Evolutionary conservation across 1,140 invertebrate genomes (phyloP).

Genomic region (Brachionus calyciflorus): DNA sequence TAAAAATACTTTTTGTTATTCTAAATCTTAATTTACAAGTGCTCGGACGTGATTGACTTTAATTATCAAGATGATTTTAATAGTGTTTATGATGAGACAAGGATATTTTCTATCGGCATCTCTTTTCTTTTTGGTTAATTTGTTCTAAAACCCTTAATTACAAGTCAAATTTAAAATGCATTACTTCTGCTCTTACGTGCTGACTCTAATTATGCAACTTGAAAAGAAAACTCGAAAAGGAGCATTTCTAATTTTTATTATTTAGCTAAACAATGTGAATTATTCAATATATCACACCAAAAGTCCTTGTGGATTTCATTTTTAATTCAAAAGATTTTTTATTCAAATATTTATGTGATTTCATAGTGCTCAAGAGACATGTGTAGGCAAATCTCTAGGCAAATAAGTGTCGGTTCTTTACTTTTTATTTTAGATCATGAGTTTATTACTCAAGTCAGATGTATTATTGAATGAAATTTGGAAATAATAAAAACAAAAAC

Average conservation of each 20-base stretch:
- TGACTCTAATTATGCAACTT: constrained; percentile 26
- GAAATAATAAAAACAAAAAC: not conserved
- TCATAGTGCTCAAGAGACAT: not conserved
- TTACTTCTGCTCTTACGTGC: constrained; percentile 34
- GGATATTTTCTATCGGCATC: not conserved
- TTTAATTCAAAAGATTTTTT: no score
- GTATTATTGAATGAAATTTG: constrained; percentile 27
- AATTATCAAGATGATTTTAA: constrained; percentile 33
- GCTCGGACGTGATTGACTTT: not conserved
- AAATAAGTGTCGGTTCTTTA: no score
- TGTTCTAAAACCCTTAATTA: constrained; percentile 12
- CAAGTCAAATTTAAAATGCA: constrained; percentile 32
- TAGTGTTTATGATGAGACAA: constrained; percentile 37
- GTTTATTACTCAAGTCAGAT: not conserved
- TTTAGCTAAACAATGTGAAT: no score
- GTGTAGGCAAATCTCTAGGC: not conserved
- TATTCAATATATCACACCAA: constrained; percentile 16
- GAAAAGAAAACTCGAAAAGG: not conserved
- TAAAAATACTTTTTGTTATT: constrained; percentile 1
- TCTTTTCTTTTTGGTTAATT: constrained; percentile 7
- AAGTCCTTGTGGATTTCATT: no score
- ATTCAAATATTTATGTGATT: no score
- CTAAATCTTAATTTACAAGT: not conserved
- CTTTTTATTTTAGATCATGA: no score
- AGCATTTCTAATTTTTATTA: no score